Evolutionary conservation across 2,113 vertebrate genomes (phyloP).

Genomic region (Pelvicachromis taeniatus): DNA sequence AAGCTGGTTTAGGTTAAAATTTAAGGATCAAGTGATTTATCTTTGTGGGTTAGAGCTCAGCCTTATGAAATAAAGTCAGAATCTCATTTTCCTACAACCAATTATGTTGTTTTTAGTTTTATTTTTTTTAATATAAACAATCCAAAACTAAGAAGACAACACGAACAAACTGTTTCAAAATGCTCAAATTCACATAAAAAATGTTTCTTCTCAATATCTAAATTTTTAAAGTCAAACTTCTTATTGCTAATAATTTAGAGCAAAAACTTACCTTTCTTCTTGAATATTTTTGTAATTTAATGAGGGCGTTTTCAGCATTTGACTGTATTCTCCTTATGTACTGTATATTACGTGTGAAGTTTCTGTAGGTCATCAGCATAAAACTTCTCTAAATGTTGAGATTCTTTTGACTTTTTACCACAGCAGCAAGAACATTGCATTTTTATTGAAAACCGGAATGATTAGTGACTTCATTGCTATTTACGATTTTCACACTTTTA

Average conservation of each 20-base stretch:
- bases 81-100: background rate
- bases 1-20: background rate
- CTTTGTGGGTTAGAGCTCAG: background rate
- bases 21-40: background rate
- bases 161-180: background rate
- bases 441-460: background rate
- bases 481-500: background rate
- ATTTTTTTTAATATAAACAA: background rate
- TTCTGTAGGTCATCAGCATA: background rate
- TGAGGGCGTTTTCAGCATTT: background rate
- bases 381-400: background rate
- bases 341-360: background rate
- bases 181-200: background rate
- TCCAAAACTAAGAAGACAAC: background rate
- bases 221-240: background rate
- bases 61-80: background rate
- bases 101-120: background rate
- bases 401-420: background rate
- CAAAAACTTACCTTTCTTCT: background rate
- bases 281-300: background rate
- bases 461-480: background rate
- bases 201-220: background rate
- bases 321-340: background rate
- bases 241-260: background rate
- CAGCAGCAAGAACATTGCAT: background rate